Percentiles rank a stretch among this genome's conserved stretches.
Conservation (phyloP, 2,797 vertebrate genomes). For the Acridotheres tristis region DNA sequence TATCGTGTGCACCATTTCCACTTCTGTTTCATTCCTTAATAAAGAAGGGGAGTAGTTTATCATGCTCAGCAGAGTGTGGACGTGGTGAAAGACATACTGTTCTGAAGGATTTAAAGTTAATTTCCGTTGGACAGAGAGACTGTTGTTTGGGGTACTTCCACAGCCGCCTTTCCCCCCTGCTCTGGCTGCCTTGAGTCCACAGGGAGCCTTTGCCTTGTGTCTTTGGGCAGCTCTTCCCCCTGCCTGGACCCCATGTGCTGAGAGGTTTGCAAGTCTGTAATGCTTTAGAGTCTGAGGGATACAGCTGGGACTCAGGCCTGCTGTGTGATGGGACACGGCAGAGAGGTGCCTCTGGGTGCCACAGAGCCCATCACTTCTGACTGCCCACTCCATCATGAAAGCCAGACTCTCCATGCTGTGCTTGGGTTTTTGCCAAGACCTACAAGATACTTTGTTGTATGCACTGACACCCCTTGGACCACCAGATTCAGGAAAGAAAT, state of each 20-base stretch:
- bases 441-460: fast-evolving
- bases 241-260: background rate
- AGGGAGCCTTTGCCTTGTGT: background rate
- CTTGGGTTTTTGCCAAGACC: background rate
- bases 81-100: background rate
- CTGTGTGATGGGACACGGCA: fast-evolving
- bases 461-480: background rate
- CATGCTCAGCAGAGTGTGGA: background rate
- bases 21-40: background rate
- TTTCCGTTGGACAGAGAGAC: background rate
- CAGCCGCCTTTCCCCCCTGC: background rate
- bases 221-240: background rate
- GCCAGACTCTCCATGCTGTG: background rate
- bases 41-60: conserved; percentile 1
- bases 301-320: background rate
- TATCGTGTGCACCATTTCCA: background rate
- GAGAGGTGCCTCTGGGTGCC: background rate
- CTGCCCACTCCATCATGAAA: background rate
- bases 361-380: background rate
- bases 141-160: background rate
- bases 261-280: background rate
- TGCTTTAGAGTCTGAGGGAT: background rate
- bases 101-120: conserved; percentile 27
- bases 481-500: background rate
- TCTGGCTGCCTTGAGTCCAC: background rate